Percentiles rank a stretch among this genome's conserved stretches.
phyloP scores from a whole-genome alignment of 2,888 invertebrate species.

The Troglohyphantes excavatus region DNA sequence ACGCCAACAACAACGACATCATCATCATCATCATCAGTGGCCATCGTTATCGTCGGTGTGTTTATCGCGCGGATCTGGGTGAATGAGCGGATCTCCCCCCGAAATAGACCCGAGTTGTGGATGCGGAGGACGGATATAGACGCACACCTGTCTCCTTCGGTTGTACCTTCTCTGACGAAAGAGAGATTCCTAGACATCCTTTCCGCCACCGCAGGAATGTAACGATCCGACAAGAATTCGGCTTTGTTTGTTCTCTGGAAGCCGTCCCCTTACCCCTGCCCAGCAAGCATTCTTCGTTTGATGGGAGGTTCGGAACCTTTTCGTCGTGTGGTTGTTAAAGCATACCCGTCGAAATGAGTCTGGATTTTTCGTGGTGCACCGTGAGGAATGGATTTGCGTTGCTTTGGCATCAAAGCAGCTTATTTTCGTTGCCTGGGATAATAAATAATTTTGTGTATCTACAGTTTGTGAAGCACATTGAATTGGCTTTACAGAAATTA shows the following conservation, averaged over 20 bases:
- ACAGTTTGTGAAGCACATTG: too few species aligned
- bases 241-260: constrained; percentile 9
- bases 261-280: too few species aligned
- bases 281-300: too few species aligned
- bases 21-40: not conserved
- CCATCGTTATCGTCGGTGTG: constrained; percentile 2
- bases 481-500: too few species aligned
- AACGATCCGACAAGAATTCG: not conserved
- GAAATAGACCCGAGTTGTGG: constrained; percentile 12
- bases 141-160: constrained; percentile 45
- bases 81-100: constrained; percentile 34
- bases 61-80: constrained; percentile 59
- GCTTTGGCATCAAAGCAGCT: too few species aligned
- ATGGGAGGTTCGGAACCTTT: too few species aligned
- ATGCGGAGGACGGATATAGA: constrained; percentile 47
- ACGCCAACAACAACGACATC: not conserved
- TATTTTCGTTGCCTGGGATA: too few species aligned
- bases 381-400: too few species aligned
- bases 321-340: too few species aligned
- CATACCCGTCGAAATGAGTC: too few species aligned
- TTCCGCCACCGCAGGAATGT: constrained; percentile 1
- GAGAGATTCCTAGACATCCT: not conserved
- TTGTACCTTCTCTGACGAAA: not conserved
- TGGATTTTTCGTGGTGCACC: too few species aligned
- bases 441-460: too few species aligned